A percentile compares a stretch with the other conserved stretches of the same genome.
Conservation (phyloP, 1,140 invertebrate species). For the Ceratina australensis region DNA sequence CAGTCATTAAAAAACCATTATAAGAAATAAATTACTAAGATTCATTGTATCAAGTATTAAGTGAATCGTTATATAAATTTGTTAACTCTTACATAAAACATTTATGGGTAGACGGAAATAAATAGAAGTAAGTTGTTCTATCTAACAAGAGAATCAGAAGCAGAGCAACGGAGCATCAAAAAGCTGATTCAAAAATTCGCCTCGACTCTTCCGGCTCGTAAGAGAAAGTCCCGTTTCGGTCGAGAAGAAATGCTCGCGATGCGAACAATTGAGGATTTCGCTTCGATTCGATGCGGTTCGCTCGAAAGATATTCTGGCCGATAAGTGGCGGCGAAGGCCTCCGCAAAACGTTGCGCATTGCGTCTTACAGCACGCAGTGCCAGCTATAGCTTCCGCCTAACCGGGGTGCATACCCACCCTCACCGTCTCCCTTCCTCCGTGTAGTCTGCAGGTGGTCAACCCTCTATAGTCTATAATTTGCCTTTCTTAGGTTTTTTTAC, state of each 20-base stretch:
- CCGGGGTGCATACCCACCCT: conserved; percentile 39
- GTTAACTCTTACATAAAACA: too few species aligned
- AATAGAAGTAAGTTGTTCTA: too few species aligned
- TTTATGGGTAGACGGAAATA: too few species aligned
- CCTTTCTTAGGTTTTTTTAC: not conserved
- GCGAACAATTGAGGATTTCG: conserved; percentile 4
- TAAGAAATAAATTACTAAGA: too few species aligned
- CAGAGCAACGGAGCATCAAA: too few species aligned
- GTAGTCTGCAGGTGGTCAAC: conserved; percentile 76
- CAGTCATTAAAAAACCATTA: too few species aligned
- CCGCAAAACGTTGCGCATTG: conserved; percentile 78
- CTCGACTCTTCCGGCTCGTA: not conserved
- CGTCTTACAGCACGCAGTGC: conserved; percentile 70
- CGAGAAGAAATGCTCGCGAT: not conserved
- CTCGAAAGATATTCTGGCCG: conserved; percentile 38
- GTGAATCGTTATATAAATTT: too few species aligned
- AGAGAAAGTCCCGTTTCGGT: not conserved
- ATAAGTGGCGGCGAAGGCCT: conserved; percentile 35
- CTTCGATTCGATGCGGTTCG: conserved; percentile 30
- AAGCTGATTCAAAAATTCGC: not conserved
- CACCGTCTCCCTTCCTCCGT: conserved; percentile 1
- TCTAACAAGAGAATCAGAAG: not conserved
- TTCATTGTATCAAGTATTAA: too few species aligned
- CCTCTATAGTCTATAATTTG: conserved; percentile 26
- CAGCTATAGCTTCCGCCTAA: conserved; percentile 48